These are phyloP conservation scores for Blomia tropicalis DNA, from an alignment of 2,888 invertebrate species.

Conservation along the genomic window DNA sequence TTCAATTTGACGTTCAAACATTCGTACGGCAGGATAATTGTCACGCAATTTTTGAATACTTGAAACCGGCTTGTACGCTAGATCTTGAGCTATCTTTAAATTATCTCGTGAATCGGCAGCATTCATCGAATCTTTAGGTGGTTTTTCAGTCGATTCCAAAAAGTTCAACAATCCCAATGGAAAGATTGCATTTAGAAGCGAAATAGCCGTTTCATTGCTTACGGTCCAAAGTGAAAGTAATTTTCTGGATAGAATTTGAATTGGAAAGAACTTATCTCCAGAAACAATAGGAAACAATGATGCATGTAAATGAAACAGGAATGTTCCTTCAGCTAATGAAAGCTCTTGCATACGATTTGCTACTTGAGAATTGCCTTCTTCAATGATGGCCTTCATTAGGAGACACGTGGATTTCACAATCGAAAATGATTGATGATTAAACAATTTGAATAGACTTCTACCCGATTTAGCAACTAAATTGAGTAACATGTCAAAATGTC, in stretches of 20 bases:
- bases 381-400: slow-evolving; percentile 90
- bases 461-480: slow-evolving; percentile 87
- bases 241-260: slow-evolving; percentile 75
- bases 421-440: slow-evolving; percentile 89
- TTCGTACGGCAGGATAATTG: slow-evolving; percentile 33
- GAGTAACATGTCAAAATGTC: slow-evolving; percentile 77
- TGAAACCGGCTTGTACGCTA: slow-evolving; percentile 23
- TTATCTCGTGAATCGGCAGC: slow-evolving; percentile 57
- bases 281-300: slow-evolving; percentile 64
- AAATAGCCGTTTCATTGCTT: slow-evolving; percentile 76
- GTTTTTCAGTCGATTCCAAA: slow-evolving; percentile 67
- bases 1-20: slow-evolving; percentile 35
- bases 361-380: slow-evolving; percentile 82
- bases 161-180: slow-evolving; percentile 78
- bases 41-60: slow-evolving; percentile 25
- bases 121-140: slow-evolving; percentile 48
- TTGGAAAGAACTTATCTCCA: slow-evolving; percentile 55
- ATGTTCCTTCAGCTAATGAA: slow-evolving; percentile 85
- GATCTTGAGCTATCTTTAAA: slow-evolving; percentile 59
- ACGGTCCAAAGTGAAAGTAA: slow-evolving; percentile 90
- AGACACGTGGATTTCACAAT: slow-evolving; percentile 96
- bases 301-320: slow-evolving; percentile 75
- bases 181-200: slow-evolving; percentile 66
- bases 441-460: slow-evolving; percentile 72
- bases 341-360: slow-evolving; percentile 86